phyloP scores from a whole-genome alignment of 2,888 invertebrate genomes.

The Dynastes maya region DNA sequence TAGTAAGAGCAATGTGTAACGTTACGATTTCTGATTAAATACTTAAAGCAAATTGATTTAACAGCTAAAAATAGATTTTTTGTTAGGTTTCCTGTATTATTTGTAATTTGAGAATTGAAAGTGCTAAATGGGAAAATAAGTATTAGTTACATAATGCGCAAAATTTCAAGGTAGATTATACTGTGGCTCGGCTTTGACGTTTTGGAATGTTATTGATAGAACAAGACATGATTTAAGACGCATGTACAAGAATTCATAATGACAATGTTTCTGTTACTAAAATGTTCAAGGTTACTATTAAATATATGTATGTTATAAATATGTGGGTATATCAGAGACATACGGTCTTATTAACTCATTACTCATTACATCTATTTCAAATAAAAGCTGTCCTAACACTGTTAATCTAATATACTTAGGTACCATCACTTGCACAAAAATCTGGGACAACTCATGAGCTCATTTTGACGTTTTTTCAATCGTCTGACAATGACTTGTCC shows the following conservation, averaged over 20 bases:
- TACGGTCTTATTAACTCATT: too few species aligned
- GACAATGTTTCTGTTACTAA: background rate
- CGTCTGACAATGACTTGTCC: too few species aligned
- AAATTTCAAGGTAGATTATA: constrained; percentile 13
- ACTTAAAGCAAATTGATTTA: background rate
- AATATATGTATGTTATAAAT: too few species aligned
- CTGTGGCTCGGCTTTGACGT: background rate
- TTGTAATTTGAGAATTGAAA: background rate
- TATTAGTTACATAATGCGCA: background rate
- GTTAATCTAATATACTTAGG: too few species aligned
- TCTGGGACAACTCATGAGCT: too few species aligned
- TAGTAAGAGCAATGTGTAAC: background rate
- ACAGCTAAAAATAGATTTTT: constrained; percentile 14
- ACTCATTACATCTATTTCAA: too few species aligned
- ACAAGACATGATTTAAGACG: constrained; percentile 3
- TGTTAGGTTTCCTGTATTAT: background rate
- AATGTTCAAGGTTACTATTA: constrained; percentile 2
- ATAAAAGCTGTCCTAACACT: too few species aligned
- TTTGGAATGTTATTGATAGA: background rate
- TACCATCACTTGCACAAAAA: too few species aligned
- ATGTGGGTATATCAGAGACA: too few species aligned
- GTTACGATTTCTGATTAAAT: background rate
- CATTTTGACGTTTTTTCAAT: too few species aligned
- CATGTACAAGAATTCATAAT: background rate
- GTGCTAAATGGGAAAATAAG: background rate